Evolutionary conservation across 2,797 vertebrate species (phyloP).

Genomic region (Gastrophryne carolinensis): DNA sequence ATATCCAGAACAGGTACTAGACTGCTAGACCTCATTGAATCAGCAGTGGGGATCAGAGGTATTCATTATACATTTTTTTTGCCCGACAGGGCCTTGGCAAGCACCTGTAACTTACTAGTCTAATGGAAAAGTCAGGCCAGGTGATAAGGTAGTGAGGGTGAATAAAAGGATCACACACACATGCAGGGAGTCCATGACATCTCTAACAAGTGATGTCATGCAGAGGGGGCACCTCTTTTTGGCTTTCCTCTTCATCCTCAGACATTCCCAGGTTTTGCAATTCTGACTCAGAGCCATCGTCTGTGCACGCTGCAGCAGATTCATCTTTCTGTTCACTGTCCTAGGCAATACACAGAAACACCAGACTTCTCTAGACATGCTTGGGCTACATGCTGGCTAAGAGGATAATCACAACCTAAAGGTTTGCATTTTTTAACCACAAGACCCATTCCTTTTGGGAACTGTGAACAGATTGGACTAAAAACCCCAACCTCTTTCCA

Average conservation of each 20-base stretch:
- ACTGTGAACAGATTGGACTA: too few species aligned
- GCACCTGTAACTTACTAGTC: too few species aligned
- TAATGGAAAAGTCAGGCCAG: background rate
- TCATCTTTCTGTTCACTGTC: slow-evolving; percentile 70
- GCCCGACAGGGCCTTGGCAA: too few species aligned
- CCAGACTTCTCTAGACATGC: background rate
- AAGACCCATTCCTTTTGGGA: too few species aligned
- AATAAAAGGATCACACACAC: slow-evolving; percentile 14
- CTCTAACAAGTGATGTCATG: background rate
- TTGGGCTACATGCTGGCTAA: background rate
- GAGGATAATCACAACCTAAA: too few species aligned
- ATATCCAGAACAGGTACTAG: too few species aligned
- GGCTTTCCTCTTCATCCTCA: slow-evolving; percentile 62
- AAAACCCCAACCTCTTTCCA: too few species aligned
- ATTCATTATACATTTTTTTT: too few species aligned
- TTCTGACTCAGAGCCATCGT: slow-evolving; percentile 71
- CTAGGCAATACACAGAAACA: slow-evolving; percentile 58
- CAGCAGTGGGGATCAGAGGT: too few species aligned
- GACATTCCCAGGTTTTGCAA: slow-evolving; percentile 67
- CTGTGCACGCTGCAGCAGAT: slow-evolving; percentile 44
- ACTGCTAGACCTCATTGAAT: too few species aligned
- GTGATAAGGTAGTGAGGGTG: background rate
- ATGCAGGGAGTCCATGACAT: slow-evolving; percentile 25
- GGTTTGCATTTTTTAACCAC: too few species aligned
- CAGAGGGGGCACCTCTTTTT: slow-evolving; percentile 56